Base-by-base conservation (phyloP, 2,888 invertebrate species). In the Mechanitis mazaeus region DNA sequence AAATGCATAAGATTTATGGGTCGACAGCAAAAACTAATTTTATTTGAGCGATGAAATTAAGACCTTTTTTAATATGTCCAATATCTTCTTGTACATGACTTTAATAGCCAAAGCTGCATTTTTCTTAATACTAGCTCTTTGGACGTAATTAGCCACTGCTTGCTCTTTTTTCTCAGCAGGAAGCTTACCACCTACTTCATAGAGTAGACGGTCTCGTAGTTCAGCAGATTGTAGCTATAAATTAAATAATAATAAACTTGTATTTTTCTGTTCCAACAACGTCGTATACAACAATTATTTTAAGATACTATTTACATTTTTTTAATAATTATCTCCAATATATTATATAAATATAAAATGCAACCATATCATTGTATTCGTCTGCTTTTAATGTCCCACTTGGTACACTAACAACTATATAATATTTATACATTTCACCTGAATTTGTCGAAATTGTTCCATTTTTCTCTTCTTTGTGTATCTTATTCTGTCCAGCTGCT, bases 71-170 rank as follows among this genome's bases (percentile, higher is more conserved):
- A 94, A 82, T 64, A 93, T 92, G 46, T 91, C 90, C 58, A 93
- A 77, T 72, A 94, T 93, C 72, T 91, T 89, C 65, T 84, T 86
- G 71, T 94, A 94, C 72, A 93, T 92, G 62, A 91, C 89, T 70
- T 90, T 86, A 67, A 94, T 93, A n/a, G 92, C 91, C 55, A 92
- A 85, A 0, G 94, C 94, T 0, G 93, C 93, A 67, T 93, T 93
- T 71, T 92, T 91, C 78, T 93, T 93, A 38, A 93, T 90, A 66
- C 91, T 91, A 0, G 92, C 92, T 61, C 92, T 87, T 71, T 93
- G 93, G 12, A 93, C 93, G 71, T 91, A 92, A 60, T 92, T 92
- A 0, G 92, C 92, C 1, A 92, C 86, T 0, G 91, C 88, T 69
- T 92, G 92, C 45, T 91, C 91, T 68, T 89, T 85, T 70, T 88